Evolutionary conservation across 1,140 invertebrate species (phyloP).

Genomic region (Chionoecetes opilio): DNA sequence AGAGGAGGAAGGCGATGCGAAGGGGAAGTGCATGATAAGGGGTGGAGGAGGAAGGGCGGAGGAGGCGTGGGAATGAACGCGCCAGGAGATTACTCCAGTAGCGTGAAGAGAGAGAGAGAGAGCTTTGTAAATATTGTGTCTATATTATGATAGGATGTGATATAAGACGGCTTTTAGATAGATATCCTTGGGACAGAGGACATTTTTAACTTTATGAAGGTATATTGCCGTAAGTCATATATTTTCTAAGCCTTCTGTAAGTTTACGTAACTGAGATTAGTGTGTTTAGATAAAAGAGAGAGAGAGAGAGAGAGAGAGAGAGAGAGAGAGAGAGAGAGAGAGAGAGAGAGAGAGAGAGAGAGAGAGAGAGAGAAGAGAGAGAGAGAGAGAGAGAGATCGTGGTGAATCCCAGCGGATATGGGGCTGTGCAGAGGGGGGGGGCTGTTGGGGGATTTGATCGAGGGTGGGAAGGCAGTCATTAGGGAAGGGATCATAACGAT

Average conservation of each 20-base stretch:
- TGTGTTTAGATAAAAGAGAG: slow-evolving; percentile 27
- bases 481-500: slow-evolving; percentile 16
- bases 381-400: neutral
- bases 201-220: too few relatives aligned
- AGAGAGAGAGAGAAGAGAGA: slow-evolving; percentile 62
- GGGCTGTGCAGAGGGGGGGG: neutral
- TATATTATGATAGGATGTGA: too few relatives aligned
- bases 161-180: too few relatives aligned
- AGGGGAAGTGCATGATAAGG: neutral
- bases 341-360: slow-evolving; percentile 64
- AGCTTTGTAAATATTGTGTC: too few relatives aligned
- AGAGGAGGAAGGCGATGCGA: neutral
- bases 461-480: slow-evolving; percentile 16
- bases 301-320: slow-evolving; percentile 36
- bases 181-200: too few relatives aligned
- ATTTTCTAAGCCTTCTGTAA: too few relatives aligned
- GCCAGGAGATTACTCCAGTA: neutral
- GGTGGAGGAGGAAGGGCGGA: neutral
- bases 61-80: neutral
- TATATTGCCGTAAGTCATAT: too few relatives aligned
- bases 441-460: neutral
- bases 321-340: slow-evolving; percentile 60
- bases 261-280: too few relatives aligned
- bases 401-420: neutral
- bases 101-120: neutral